Evolutionary conservation across 2,888 invertebrate species (phyloP).

Genomic region (Drosophila meridionalis): DNA sequence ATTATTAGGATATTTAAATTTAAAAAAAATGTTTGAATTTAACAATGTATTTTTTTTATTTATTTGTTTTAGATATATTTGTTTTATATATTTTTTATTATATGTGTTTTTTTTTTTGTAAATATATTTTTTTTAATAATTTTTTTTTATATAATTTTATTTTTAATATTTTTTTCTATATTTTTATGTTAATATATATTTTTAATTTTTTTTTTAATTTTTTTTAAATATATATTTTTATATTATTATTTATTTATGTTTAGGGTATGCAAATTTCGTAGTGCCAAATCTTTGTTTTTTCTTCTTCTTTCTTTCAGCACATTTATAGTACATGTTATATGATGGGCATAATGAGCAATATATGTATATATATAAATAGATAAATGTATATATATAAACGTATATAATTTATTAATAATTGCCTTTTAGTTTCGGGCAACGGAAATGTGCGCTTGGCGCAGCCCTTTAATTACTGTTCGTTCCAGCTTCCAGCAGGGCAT

Average conservation of each 20-base stretch:
- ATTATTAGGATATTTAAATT: too few relatives aligned
- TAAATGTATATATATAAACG: neutral
- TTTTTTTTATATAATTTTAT: too few relatives aligned
- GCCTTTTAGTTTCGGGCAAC: conserved; percentile 1
- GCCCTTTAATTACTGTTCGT: conserved; percentile 25
- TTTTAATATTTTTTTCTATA: too few relatives aligned
- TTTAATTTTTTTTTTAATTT: too few relatives aligned
- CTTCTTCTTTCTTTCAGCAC: neutral
- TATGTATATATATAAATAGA: neutral
- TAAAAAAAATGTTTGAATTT: too few relatives aligned
- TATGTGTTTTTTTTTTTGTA: too few relatives aligned
- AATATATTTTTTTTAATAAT: too few relatives aligned
- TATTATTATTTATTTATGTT: too few relatives aligned
- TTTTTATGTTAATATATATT: too few relatives aligned
- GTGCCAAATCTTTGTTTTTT: neutral
- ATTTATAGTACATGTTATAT: neutral
- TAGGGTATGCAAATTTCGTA: neutral
- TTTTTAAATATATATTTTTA: neutral
- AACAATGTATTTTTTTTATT: too few relatives aligned
- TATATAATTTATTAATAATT: conserved; percentile 15
- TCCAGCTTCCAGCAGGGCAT: neutral
- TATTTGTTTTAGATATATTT: too few relatives aligned
- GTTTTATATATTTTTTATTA: too few relatives aligned
- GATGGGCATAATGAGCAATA: neutral
- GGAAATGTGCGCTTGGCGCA: neutral